phyloP scores from a whole-genome alignment of 2,888 invertebrate species.

The Diarsia brunnea region DNA sequence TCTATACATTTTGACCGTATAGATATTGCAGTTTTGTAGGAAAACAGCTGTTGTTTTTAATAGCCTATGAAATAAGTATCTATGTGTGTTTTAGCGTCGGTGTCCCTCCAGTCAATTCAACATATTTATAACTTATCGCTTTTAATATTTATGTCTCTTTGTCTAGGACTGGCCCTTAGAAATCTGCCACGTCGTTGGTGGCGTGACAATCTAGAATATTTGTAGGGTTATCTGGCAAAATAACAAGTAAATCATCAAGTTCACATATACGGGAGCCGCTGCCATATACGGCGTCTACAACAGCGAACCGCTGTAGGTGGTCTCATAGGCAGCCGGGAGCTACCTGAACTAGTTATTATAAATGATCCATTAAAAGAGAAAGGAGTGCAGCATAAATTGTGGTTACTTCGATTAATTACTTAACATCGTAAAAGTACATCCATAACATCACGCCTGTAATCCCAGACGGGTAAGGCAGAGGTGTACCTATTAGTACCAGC shows the following conservation, averaged over 20 bases:
- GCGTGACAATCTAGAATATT: constrained; percentile 1
- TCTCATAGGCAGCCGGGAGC: constrained; percentile 41
- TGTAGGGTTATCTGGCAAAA: neutral
- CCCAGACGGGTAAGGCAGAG: too few relatives aligned
- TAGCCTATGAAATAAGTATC: too few relatives aligned
- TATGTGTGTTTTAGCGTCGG: too few relatives aligned
- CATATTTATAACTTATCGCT: too few relatives aligned
- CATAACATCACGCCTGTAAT: too few relatives aligned
- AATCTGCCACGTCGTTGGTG: neutral
- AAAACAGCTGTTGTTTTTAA: too few relatives aligned
- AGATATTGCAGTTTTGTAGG: too few relatives aligned
- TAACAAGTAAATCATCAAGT: constrained; percentile 9
- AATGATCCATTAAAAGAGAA: constrained; percentile 43
- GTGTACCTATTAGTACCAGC: too few relatives aligned
- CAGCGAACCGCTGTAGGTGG: constrained; percentile 34
- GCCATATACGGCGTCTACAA: constrained; percentile 15
- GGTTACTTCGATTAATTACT: constrained; percentile 37
- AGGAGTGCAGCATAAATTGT: constrained; percentile 34
- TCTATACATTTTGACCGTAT: too few relatives aligned
- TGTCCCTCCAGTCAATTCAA: too few relatives aligned
- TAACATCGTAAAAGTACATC: constrained; percentile 22
- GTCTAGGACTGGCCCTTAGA: neutral
- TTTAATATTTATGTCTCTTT: neutral
- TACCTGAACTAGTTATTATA: constrained; percentile 52
- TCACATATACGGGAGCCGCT: neutral